Conservation (phyloP, 2,888 invertebrate genomes). For the Pterobdella sp. region DNA sequence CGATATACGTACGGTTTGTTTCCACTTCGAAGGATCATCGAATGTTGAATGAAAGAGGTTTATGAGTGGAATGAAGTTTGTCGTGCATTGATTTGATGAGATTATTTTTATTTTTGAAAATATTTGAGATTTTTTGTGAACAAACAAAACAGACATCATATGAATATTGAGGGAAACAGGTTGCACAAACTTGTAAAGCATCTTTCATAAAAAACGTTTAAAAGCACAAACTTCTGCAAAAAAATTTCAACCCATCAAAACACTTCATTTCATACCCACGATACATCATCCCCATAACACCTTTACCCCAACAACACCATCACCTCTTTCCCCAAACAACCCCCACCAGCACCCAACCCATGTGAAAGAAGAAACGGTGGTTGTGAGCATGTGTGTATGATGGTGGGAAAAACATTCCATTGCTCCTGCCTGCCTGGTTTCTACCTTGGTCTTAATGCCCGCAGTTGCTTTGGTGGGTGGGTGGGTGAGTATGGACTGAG, state of each 20-base stretch:
- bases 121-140: no score
- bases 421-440: background rate
- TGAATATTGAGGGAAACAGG: no score
- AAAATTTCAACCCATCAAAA: background rate
- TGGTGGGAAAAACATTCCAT: background rate
- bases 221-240: background rate
- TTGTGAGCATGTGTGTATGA: background rate
- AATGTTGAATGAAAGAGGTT: no score
- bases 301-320: background rate
- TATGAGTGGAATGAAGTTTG: no score
- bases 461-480: background rate
- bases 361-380: background rate
- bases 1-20: no score
- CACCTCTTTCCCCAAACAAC: background rate
- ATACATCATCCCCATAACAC: background rate
- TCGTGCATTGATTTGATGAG: no score
- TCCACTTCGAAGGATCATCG: no score
- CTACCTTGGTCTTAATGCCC: background rate
- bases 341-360: background rate
- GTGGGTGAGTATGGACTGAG: background rate
- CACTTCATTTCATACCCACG: background rate
- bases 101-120: no score
- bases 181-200: no score
- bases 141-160: no score
- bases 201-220: background rate